Base-by-base conservation (phyloP, 2,113 vertebrate genomes). In the Maccullochella peelii region DNA sequence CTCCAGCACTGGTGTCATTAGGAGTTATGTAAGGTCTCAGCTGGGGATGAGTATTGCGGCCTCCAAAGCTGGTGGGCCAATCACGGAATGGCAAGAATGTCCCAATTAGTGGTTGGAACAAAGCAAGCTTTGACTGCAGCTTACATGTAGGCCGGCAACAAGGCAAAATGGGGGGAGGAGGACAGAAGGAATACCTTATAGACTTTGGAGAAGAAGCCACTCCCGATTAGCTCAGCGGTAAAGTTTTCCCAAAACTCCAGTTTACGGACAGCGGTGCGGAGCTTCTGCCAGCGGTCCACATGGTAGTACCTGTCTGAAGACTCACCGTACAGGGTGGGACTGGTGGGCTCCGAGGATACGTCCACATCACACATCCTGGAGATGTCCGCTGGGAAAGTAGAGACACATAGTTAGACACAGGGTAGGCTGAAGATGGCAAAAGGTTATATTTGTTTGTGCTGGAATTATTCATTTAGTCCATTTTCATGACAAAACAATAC, bases 241-340 rank as follows among this genome's bases (percentile, higher is more conserved):
- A 97, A 97, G 91, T 95, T 97, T 82, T 97, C 97, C 97, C 97
- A 97, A 92, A 97, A 97, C 59, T 97, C 97, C 81, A 97, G 95
- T 88, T 95, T 97, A 58, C 96, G 93, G 77, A 97, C 97, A 0
- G 96, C 95, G 0, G 95, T 97, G 77, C 97, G 96, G 3, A 97
- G 94, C 79, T 94, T 96, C 94, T 97, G 97, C 97, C 97, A 97
- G 66, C 96, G 96, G 86, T 97, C 96, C 84, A 95, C 93, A 0
- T 95, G 94, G 89, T 89, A 96, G 90, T 96, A 97, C 25, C 94
- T 82, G 82, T 97, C 96, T 0, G 96, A 95, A 0, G 94, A 95
- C 81, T 97, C 96, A 0, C 92, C 93, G 0, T 81, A 94, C 80
- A 96, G 88, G 20, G 92, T 94, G 21, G 95, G 95, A 82, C 95